Base-by-base conservation (phyloP, 2,113 vertebrate species). In the Jacana jacana region DNA sequence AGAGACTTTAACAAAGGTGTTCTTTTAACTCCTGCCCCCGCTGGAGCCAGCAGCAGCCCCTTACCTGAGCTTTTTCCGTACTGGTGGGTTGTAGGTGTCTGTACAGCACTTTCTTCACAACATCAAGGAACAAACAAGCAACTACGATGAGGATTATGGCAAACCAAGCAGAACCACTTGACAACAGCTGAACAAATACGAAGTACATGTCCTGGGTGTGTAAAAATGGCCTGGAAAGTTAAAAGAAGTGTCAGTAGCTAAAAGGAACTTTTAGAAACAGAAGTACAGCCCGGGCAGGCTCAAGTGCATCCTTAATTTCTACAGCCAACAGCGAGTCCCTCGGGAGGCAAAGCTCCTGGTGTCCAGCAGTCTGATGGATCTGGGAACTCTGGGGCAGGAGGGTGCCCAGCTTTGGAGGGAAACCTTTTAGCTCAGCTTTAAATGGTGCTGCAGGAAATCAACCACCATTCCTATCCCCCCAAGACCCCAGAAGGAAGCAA, bases 191-290 rank as follows among this genome's bases (percentile, higher is more conserved):
- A 95, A 99, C 98, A 95, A 99, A 99, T 88, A 99, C 99, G 85
- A 99, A 99, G 97, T 99, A 99, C 99, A 99, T 99, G 97, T 99
- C 99, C 98, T 99, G 99, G 76, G 99, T 99, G 95, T 99, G 98
- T 93, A 99, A 98, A 98, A 99, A 99, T 5, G 99, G 99, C 99
- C 99, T 99, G 97, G 14, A 90, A 95, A 96, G 78, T 93, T 58
- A 86, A 87, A 95, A 93, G 81, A 88, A 84, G 39, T 35, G 51
- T 60, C 33, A 71, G 46, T 97, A 93, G 97, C 31, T 77, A 35
- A 37, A 63, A 69, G 65, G 30, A 81, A 66, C 55, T 68, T 60
- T 35, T 27, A 78, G 86, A 44, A 89, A 71, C 4, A 39, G 11
- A 90, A 63, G 72, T 37, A 83, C 55, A 96, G 85, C 70, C 82